Evolutionary conservation across 2,888 invertebrate species (phyloP), one percentile per base, ranked within the genome.

Genomic region (Strigamia maritima): DNA sequence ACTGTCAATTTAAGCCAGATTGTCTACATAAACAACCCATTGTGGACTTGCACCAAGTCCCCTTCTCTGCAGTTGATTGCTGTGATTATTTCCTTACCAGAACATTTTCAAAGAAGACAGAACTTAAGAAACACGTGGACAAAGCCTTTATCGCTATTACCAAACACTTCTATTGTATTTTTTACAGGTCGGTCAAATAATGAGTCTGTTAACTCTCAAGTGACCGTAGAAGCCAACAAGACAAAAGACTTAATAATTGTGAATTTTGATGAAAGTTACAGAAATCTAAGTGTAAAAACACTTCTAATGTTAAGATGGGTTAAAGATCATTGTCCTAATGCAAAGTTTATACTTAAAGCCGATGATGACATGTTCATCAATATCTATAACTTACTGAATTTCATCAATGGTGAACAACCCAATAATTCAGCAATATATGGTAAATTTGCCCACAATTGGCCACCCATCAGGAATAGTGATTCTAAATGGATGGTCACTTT

Each of bases 291-390:
- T 24, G 3, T 60, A 2, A 60, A 60, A 60, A 60, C 22, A 19
- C 10, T 60, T 60, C 22, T 60, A 60, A 60, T 60, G 22, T 22
- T 60, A 19, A 60, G 22, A 19, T 60, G 60, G 60, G 60, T 60
- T 2, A 60, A 60, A 4, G 60, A 60, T 60, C 2, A 22, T 87
- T 94, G 94, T 86, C 90, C 91, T 81, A 89, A 90, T 83, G 92
- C 91, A 82, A 90, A 90, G 84, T 92, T 90, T 83, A 89, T 94
- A 84, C 89, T 94, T 82, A 94, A 94, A 89, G 93, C 93, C 1
- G 94, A 94, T 86, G 94, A 94, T 86, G 94, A 94, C 86, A 93
- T 94, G 93, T 94, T 94, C 86, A 92, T 94, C 82, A 94, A 94
- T 87, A 90, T 94, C 82, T 91, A 91, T 81, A 90, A 91, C 81